phyloP scores from a whole-genome alignment of 2,113 vertebrate genomes.

The Rhinoderma darwinii region DNA sequence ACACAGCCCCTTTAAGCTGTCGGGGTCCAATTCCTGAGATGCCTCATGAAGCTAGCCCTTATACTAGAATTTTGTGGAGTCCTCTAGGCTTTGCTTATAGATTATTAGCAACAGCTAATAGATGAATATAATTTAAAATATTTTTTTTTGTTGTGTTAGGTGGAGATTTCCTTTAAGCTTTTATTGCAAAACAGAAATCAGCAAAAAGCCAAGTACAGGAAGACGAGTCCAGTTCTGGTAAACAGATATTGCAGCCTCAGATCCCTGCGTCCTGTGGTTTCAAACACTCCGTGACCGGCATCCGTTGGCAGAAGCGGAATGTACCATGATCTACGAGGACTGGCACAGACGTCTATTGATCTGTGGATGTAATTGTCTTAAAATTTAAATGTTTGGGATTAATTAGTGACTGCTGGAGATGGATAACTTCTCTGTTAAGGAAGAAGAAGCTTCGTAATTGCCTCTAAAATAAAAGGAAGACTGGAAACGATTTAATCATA shows the following conservation, averaged over 20 bases:
- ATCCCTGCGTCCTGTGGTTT: slow-evolving; percentile 2
- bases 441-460: slow-evolving; percentile 33
- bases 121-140: too few species aligned
- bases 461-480: slow-evolving; percentile 7
- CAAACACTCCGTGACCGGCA: neutral
- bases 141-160: too few species aligned
- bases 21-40: neutral
- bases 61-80: neutral
- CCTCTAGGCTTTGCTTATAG: too few species aligned
- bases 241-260: neutral
- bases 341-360: slow-evolving; percentile 39
- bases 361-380: slow-evolving; percentile 48
- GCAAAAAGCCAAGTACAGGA: neutral
- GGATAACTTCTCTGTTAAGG: slow-evolving; percentile 19
- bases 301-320: neutral
- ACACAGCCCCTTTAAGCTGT: neutral
- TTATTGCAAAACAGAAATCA: neutral
- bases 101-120: too few species aligned
- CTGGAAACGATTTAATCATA: slow-evolving; percentile 27
- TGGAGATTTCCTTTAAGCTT: neutral
- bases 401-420: slow-evolving; percentile 53
- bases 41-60: neutral
- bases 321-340: slow-evolving; percentile 41
- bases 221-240: neutral
- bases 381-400: slow-evolving; percentile 48